Percentiles rank a stretch among this genome's conserved stretches.
Conservation (phyloP, 1,140 invertebrate species). For the Epicauta chinensis region DNA sequence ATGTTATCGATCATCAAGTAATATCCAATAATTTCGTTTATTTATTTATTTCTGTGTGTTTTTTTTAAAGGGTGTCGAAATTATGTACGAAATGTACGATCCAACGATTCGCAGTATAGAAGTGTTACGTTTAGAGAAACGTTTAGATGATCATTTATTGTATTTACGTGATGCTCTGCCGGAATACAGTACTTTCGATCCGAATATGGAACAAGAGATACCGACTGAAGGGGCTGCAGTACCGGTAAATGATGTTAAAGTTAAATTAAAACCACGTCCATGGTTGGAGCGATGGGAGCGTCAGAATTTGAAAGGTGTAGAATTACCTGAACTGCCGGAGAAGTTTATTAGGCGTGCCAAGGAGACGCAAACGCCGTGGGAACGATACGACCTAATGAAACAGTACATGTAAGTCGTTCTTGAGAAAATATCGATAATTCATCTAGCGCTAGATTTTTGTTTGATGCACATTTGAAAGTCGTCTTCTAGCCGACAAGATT, state of each 20-base stretch:
- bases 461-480: no score
- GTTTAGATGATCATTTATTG: slow-evolving; percentile 82
- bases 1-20: slow-evolving; percentile 85
- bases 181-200: slow-evolving; percentile 89
- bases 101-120: slow-evolving; percentile 87
- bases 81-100: slow-evolving; percentile 90
- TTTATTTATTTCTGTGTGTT: slow-evolving; percentile 1
- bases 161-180: slow-evolving; percentile 91
- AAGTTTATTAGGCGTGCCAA: slow-evolving; percentile 53
- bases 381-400: slow-evolving; percentile 92
- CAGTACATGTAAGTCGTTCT: slow-evolving; percentile 64
- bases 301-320: slow-evolving; percentile 71
- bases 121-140: slow-evolving; percentile 84
- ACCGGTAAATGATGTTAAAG: slow-evolving; percentile 81
- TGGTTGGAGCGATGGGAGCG: slow-evolving; percentile 84
- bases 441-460: no score
- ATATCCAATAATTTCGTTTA: slow-evolving; percentile 3
- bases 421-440: slow-evolving; percentile 1
- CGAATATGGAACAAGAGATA: slow-evolving; percentile 84
- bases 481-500: no score
- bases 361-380: slow-evolving; percentile 65
- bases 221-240: slow-evolving; percentile 69
- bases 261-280: slow-evolving; percentile 75
- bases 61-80: slow-evolving; percentile 47
- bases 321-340: slow-evolving; percentile 55